Percentiles rank a stretch among this genome's conserved stretches.
Evolutionary conservation across 2,797 vertebrate species (phyloP).

Genomic region (Tokudaia tokunoshimensis): DNA sequence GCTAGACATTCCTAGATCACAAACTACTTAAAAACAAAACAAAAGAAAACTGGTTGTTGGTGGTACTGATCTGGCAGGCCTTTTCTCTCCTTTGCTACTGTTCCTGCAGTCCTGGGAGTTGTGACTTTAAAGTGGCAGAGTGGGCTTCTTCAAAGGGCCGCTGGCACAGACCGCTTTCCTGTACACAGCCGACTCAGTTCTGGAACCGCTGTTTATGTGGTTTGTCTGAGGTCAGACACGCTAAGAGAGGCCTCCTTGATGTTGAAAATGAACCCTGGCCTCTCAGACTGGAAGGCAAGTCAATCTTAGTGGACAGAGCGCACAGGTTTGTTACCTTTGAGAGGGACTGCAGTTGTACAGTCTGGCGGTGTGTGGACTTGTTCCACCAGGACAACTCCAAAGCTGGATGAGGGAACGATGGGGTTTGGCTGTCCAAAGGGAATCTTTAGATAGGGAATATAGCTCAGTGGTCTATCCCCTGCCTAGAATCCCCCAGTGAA

Average conservation of each 20-base stretch:
- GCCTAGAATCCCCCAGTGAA: neutral
- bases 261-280: neutral
- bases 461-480: neutral
- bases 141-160: neutral
- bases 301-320: neutral
- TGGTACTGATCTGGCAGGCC: accelerated
- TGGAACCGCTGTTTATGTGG: slow-evolving; percentile 5
- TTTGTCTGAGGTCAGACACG: slow-evolving; percentile 48
- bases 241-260: neutral
- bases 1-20: neutral
- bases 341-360: too few species aligned
- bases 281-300: neutral
- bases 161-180: slow-evolving; percentile 7
- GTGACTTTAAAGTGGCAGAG: neutral
- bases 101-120: neutral
- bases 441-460: neutral
- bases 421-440: neutral
- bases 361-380: neutral
- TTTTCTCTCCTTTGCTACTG: neutral
- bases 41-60: neutral
- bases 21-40: neutral
- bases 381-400: too few species aligned
- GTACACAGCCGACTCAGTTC: neutral
- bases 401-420: neutral
- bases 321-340: neutral